Base-by-base conservation (phyloP, 1,140 invertebrate genomes). In the Oreohelix idahoensis region DNA sequence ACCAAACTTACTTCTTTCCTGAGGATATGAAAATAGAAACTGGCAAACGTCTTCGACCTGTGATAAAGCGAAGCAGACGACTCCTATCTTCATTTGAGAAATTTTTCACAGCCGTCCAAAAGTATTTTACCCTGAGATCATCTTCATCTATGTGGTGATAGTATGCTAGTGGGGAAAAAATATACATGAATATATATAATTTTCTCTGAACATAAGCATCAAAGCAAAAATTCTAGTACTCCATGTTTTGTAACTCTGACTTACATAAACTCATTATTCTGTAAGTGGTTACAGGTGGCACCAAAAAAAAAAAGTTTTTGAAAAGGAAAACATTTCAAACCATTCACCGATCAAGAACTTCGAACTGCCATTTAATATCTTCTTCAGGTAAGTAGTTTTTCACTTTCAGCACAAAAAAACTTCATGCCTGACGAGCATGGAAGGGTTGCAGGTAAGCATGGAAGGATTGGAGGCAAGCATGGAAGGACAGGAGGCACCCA, bases 41-140 rank as follows among this genome's bases (percentile, higher is more conserved):
- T 13, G 92, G 92, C 39, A 93, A 84, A 45, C 92, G 82, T 70
- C 91, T 86, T 70, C 92, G 83, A 32, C 92, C 92, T 20, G 92
- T 92, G 20, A 93, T 89, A 88, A 93, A 93, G 2, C 92, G 81
- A 23, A 93, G 84, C 84, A 93, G 91, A 80, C 90, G 85, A 85
- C 92, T 93, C 69, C 92, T 84, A 81, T 93, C 92, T 83, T 92
- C 92, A 83, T 90, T 91, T 4, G 91, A 91, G 81, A 93, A 93
- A 51, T 88, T 90, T 75, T 87, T 89, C 58, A 93, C 79, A 0
- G 92, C 91, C 84, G 89, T 87, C 92, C 92, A 93, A 83, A 93
- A 87, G 51, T 89, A 90, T 80, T 92, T 91, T 15, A 92, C 91
- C 82, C 90, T 84, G 10, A 84, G 84, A 82, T 92, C 91, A 35